Evolutionary conservation across 2,113 vertebrate genomes (phyloP).

Genomic region (Pungitius pungitius): DNA sequence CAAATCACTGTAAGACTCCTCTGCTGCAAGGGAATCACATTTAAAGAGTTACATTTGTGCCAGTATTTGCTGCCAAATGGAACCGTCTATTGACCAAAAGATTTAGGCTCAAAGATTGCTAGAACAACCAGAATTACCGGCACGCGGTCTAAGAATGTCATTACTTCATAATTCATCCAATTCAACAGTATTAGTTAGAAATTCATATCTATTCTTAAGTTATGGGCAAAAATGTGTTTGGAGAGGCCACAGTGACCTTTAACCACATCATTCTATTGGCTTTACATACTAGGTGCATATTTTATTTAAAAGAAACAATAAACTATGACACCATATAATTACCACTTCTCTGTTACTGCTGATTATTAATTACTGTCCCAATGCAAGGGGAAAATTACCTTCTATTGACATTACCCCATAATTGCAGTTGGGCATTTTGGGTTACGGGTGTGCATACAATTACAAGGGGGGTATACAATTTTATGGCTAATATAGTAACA

Average conservation of each 20-base stretch:
- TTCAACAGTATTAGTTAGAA: neutral
- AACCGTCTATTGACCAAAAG: neutral
- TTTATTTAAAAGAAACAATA: neutral
- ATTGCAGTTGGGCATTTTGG: neutral
- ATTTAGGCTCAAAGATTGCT: neutral
- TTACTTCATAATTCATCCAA: neutral
- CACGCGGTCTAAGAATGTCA: neutral
- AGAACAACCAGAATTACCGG: neutral
- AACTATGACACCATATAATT: neutral
- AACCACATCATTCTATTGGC: neutral
- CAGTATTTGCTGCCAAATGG: neutral
- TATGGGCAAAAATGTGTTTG: neutral
- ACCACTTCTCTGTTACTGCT: neutral
- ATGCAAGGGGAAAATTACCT: neutral
- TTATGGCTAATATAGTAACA: neutral
- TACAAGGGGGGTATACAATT: neutral
- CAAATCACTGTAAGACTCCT: conserved; percentile 43
- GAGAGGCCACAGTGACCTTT: neutral
- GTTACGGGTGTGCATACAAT: neutral
- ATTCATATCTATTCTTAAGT: neutral
- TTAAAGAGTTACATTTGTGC: neutral
- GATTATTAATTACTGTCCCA: neutral
- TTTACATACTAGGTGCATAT: too few species aligned
- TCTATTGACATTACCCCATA: neutral
- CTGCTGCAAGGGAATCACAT: conserved; percentile 41